Base-by-base conservation (phyloP, 2,888 invertebrate species). In the Clanis bilineata region DNA sequence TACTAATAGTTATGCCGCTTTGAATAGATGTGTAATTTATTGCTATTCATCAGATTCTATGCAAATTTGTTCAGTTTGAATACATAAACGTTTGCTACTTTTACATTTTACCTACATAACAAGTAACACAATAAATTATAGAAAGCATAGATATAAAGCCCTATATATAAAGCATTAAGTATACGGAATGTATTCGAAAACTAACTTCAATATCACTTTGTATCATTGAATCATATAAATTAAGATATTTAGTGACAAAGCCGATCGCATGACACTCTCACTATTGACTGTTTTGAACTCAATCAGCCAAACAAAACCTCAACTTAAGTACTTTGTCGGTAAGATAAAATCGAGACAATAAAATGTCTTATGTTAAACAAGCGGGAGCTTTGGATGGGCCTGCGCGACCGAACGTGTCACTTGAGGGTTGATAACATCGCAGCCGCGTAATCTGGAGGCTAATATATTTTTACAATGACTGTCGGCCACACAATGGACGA, bases 371-470 rank as follows among this genome's bases (percentile, higher is more conserved):
- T 43, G 57, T 57, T 43, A 61, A 58, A 61, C 61, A 43, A 58
- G 51, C 36, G 41, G 39, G 15, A 9, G 60, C 44, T 55, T 28
- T 18, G 59, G 56, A 60, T 25, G 45, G 66, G 58, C 65, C 65
- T 65, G 63, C 62, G 57, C 56, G 63, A 43, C 59, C 25, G 60
- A 9, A 44, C 15, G 51, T 58, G 60, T 58, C 61, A 54, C 57
- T 56, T 25, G 18, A 39, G 18, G 54, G 32, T 51, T 47, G 67
- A 67, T 69, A 64, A 58, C 57, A 67, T 69, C 67, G 60, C 45
- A 28, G 62, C 59, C 60, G 66, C 66, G 67, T 69, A 67, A 66
- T 64, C 62, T 63, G 60, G 69, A 56, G 58, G 57, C 56, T 47
- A 57, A 61, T 61, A 54, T 54, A 61, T 44, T 60, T 51, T 39